These are phyloP conservation scores for Anarrhichthys ocellatus DNA, from an alignment of 2,113 vertebrate species.

Conservation along the genomic window DNA sequence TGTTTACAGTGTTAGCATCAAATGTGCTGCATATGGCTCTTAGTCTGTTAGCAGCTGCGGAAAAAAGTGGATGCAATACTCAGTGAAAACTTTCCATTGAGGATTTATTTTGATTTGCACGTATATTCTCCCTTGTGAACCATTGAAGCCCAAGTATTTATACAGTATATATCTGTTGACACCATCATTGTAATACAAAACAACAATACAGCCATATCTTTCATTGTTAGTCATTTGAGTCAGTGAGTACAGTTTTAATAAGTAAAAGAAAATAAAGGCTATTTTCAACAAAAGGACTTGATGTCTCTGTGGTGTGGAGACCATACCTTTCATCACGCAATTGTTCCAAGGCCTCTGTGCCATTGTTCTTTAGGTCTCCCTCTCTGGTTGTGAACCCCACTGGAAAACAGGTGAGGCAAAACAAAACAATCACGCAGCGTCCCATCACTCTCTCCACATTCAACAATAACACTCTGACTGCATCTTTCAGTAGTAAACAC, in stretches of 20 bases:
- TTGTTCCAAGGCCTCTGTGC: slow-evolving; percentile 69
- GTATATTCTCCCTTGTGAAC: background rate
- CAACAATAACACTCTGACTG: slow-evolving; percentile 70
- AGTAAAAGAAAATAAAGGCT: slow-evolving; percentile 52
- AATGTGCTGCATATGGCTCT: background rate
- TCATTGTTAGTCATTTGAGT: slow-evolving; percentile 42
- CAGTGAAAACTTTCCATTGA: slow-evolving; percentile 28
- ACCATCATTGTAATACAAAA: slow-evolving; percentile 34
- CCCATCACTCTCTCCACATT: slow-evolving; percentile 70
- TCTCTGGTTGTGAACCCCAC: slow-evolving; percentile 56
- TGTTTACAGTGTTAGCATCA: background rate
- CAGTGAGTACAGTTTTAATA: slow-evolving; percentile 28
- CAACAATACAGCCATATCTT: slow-evolving; percentile 48
- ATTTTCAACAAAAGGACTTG: slow-evolving; percentile 51
- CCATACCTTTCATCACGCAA: slow-evolving; percentile 69
- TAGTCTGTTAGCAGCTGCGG: background rate
- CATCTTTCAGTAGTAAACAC: slow-evolving; percentile 73
- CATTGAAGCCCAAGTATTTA: slow-evolving; percentile 25
- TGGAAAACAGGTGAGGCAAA: slow-evolving; percentile 78
- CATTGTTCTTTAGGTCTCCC: slow-evolving; percentile 68
- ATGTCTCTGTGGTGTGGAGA: slow-evolving; percentile 51
- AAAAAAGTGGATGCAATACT: background rate
- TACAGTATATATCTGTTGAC: slow-evolving; percentile 32
- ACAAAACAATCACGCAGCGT: slow-evolving; percentile 71
- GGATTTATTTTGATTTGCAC: slow-evolving; percentile 31